Percentiles rank a stretch among this genome's conserved stretches.
Evolutionary conservation across 2,113 vertebrate genomes (phyloP).

Genomic region (Nerophis lumbriciformis): DNA sequence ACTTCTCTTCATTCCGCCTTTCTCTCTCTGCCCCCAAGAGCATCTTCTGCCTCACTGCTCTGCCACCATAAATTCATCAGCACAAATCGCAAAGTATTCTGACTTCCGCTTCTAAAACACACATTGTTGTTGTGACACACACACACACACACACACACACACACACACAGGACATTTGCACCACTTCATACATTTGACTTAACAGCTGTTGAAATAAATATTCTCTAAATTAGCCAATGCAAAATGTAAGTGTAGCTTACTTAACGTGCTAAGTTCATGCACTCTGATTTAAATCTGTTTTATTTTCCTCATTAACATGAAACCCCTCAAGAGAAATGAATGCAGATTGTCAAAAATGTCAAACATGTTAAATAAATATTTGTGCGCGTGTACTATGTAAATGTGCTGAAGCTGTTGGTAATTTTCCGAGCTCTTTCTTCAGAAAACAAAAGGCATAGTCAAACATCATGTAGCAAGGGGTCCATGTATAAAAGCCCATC

Average conservation of each 20-base stretch:
- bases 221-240: slow-evolving; percentile 12
- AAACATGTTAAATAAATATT: slow-evolving; percentile 26
- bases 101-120: slow-evolving; percentile 25
- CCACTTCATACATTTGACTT: slow-evolving; percentile 13
- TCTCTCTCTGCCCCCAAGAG: slow-evolving; percentile 19
- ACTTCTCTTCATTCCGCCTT: slow-evolving; percentile 17
- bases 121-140: background rate
- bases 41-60: slow-evolving; percentile 55
- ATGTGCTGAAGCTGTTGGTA: slow-evolving; percentile 20
- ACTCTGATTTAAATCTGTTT: slow-evolving; percentile 29
- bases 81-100: slow-evolving; percentile 42
- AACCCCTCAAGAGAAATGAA: slow-evolving; percentile 10
- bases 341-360: slow-evolving; percentile 9
- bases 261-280: slow-evolving; percentile 37
- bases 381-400: slow-evolving; percentile 8
- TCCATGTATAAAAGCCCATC: too few species aligned
- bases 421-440: slow-evolving; percentile 5
- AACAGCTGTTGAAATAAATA: slow-evolving; percentile 27
- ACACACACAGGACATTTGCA: background rate
- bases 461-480: too few species aligned
- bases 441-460: too few species aligned
- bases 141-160: slow-evolving; percentile 15
- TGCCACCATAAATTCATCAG: slow-evolving; percentile 66
- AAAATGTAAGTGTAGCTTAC: slow-evolving; percentile 33
- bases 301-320: slow-evolving; percentile 24